Evolutionary conservation across 2,888 invertebrate species (phyloP).

Genomic region (Chironomus tentans): DNA sequence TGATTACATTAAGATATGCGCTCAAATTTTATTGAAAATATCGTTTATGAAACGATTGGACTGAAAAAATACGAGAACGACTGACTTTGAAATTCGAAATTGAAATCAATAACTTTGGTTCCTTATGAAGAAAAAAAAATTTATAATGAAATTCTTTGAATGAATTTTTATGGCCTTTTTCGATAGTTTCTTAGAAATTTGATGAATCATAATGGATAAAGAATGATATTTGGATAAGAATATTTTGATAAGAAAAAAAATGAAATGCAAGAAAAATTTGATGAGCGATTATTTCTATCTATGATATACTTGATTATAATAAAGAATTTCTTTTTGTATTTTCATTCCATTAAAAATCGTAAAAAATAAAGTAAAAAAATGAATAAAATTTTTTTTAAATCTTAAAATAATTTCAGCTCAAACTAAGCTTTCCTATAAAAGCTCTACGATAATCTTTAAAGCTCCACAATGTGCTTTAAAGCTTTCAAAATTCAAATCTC

Average conservation of each 20-base stretch:
- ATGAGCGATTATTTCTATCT: conserved; percentile 18
- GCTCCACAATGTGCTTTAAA: too few relatives aligned
- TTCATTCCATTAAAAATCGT: conserved; percentile 23
- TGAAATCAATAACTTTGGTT: conserved; percentile 12
- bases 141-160: too few relatives aligned
- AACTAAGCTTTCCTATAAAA: too few relatives aligned
- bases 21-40: neutral
- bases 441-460: too few relatives aligned
- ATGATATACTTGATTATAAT: neutral
- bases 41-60: conserved; percentile 13
- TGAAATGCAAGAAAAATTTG: neutral
- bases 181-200: conserved; percentile 25
- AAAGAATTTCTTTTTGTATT: conserved; percentile 18
- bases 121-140: neutral
- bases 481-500: too few relatives aligned
- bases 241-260: conserved; percentile 6
- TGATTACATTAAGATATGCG: neutral
- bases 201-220: neutral
- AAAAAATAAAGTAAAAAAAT: neutral
- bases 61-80: neutral
- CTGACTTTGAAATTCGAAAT: neutral
- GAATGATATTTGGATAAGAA: conserved; percentile 8
- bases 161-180: conserved; percentile 3
- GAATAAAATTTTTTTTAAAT: too few relatives aligned
- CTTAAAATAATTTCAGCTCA: too few relatives aligned